These are phyloP conservation scores for Ancistrus triradiatus DNA, from an alignment of 2,113 vertebrate species.

Conservation along the genomic window DNA sequence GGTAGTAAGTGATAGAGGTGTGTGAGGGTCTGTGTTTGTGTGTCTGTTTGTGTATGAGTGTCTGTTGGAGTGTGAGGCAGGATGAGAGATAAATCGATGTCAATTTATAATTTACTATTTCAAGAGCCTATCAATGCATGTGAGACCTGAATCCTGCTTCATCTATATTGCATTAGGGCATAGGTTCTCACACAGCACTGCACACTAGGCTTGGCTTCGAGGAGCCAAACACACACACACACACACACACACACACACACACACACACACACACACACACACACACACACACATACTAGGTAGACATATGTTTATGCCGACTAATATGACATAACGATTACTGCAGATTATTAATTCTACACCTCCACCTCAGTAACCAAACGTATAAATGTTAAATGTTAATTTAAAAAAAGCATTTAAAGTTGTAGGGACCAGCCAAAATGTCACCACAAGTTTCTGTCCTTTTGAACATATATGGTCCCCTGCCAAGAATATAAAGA, in stretches of 20 bases:
- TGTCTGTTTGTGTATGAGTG: slow-evolving; percentile 18
- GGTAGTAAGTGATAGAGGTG: slow-evolving; percentile 15
- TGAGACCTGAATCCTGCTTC: slow-evolving; percentile 91
- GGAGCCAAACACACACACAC: slow-evolving; percentile 18
- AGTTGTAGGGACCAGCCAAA: no score
- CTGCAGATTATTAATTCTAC: no score
- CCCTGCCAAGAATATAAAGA: no score
- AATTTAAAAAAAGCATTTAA: no score
- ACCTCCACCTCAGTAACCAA: no score
- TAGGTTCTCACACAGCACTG: slow-evolving; percentile 37
- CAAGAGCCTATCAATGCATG: slow-evolving; percentile 93
- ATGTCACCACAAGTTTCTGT: no score
- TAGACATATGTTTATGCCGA: no score
- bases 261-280: background rate
- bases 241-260: slow-evolving; percentile 13
- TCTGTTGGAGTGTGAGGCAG: slow-evolving; percentile 14
- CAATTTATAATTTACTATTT: slow-evolving; percentile 99
- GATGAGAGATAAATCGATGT: slow-evolving; percentile 82
- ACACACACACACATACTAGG: no score
- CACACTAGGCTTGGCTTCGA: slow-evolving; percentile 31
- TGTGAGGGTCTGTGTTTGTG: slow-evolving; percentile 29
- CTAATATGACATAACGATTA: no score
- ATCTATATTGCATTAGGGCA: slow-evolving; percentile 97
- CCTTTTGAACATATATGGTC: no score
- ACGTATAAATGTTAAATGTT: no score